Evolutionary conservation across 2,888 invertebrate species (phyloP), one percentile per base, ranked within the genome.

Genomic region (Acleris sparsana): DNA sequence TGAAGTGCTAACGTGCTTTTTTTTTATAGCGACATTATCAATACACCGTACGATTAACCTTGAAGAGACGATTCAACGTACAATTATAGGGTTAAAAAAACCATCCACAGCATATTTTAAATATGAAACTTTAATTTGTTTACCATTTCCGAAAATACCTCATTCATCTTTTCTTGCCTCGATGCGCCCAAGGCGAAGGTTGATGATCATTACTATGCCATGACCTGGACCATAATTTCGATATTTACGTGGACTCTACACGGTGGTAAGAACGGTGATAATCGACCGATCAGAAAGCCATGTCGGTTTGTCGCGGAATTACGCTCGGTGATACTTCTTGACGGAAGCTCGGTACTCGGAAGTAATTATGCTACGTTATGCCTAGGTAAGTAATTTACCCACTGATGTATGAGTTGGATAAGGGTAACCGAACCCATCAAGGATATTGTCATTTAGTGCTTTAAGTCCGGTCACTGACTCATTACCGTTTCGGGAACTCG

Each of bases 341-440:
- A 56, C 66, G 66, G 66, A 66, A 66, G 66, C 51, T 39, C 29
- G 33, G 17, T 48, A 22, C 53, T 60, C 65, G 65, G 65, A 65
- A 65, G 60, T 56, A 49, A 65, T 65, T 60, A 65, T 46, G 20
- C 44, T 49, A 49, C 39, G 60, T 55, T 56, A 51, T 65, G 65
- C 65, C 63, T 65, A 65, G 60, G 64, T 48, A 53, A 53, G 60
- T 61, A 61, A 65, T 61, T 65, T 65, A 55, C 53, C 16, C 53
- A 46, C 53, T 53, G 59, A 64, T 51, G 18, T 57, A 17, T 44
- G 33, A 51, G 53, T 20, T 51, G 65, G 20, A 61, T 65, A 65
- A 65, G 60, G 55, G 65, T 65, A 56, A 56, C 61, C 60, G 65
- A 65, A 65, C 65, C 56, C 44, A 51, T 60, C 49, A 65, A 65